Evolutionary conservation across 2,888 invertebrate genomes (phyloP).

Genomic region (Invenusta paracnida): DNA sequence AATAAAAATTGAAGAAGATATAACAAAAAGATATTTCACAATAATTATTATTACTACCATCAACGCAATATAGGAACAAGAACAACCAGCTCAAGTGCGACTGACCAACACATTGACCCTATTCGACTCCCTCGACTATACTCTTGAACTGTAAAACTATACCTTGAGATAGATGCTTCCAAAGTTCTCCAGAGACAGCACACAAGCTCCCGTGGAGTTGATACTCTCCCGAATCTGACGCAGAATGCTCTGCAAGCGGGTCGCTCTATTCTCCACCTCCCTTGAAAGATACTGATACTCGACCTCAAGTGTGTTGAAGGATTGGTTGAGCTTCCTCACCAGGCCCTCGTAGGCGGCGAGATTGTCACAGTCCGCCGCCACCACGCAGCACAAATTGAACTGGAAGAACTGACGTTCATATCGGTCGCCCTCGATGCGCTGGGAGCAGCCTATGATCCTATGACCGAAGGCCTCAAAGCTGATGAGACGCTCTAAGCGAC

Average conservation of each 20-base stretch:
- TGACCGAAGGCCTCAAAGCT: slow-evolving; percentile 78
- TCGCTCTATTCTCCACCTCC: background rate
- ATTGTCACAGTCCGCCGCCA: background rate
- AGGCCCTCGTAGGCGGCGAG: slow-evolving; percentile 26
- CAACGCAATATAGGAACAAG: no score
- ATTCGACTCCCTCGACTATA: no score
- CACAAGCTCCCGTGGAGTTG: background rate
- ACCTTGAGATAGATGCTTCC: slow-evolving; percentile 15
- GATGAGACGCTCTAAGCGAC: slow-evolving; percentile 84
- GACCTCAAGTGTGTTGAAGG: background rate
- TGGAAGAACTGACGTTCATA: slow-evolving; percentile 89
- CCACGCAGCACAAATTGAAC: slow-evolving; percentile 69
- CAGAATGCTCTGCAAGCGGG: background rate
- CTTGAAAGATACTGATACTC: slow-evolving; percentile 14
- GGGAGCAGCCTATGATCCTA: slow-evolving; percentile 86
- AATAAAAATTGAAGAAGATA: no score
- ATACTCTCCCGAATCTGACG: background rate
- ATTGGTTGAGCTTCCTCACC: background rate
- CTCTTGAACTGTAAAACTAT: no score
- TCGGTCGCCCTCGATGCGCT: slow-evolving; percentile 72
- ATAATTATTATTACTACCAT: no score
- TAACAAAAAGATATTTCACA: no score
- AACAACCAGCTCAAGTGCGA: no score
- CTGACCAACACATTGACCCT: no score
- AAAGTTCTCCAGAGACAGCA: background rate